phyloP scores from a whole-genome alignment of 2,113 vertebrate genomes.

The Chaetops frenatus region DNA sequence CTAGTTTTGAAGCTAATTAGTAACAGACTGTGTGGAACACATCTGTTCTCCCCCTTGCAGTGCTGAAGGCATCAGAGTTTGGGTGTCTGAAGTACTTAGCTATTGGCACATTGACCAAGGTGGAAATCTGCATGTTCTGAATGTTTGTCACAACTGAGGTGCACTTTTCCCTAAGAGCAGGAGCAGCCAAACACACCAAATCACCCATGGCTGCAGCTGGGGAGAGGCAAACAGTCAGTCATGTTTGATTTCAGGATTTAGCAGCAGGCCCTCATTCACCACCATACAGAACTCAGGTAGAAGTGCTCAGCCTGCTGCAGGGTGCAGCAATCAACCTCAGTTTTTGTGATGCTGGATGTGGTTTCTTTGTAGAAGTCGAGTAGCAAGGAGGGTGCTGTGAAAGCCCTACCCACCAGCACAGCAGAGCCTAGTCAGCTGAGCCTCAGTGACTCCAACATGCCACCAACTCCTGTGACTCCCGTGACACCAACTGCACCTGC shows the following conservation, averaged over 20 bases:
- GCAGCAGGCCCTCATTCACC: background rate
- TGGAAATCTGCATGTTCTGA: background rate
- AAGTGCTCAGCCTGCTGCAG: background rate
- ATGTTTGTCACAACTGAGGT: background rate
- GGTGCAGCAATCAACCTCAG: background rate
- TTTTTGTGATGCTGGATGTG: background rate
- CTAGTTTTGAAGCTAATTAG: background rate
- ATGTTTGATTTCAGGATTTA: background rate
- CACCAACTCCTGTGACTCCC: slow-evolving; percentile 76
- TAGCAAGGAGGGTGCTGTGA: slow-evolving; percentile 82
- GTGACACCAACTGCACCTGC: slow-evolving; percentile 74
- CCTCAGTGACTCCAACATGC: slow-evolving; percentile 78
- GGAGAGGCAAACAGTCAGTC: background rate
- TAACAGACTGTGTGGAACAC: background rate
- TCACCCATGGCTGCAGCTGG: background rate
- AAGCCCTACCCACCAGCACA: slow-evolving; percentile 66
- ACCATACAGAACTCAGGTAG: background rate
- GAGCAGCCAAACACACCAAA: background rate
- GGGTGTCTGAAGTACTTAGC: background rate
- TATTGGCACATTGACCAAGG: background rate
- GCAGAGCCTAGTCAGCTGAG: slow-evolving; percentile 75
- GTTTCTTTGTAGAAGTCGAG: slow-evolving; percentile 79
- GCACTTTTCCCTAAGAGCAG: background rate
- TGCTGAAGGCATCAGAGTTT: background rate
- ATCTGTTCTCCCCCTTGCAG: background rate